phyloP scores from a whole-genome alignment of 2,797 vertebrate genomes.

The Harpagifer antarcticus region DNA sequence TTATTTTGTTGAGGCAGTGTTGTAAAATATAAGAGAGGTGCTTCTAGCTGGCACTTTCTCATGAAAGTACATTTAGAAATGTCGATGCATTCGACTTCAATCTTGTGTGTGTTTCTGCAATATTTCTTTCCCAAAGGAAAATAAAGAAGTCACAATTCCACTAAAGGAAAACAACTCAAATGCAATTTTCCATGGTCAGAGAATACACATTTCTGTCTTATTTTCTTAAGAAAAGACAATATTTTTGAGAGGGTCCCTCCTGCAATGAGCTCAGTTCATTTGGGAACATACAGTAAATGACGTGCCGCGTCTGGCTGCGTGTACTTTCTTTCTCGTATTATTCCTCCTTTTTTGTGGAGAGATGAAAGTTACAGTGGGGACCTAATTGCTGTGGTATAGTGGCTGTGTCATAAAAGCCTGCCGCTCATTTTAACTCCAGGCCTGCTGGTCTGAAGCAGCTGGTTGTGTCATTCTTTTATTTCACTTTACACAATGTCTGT shows the following conservation, averaged over 20 bases:
- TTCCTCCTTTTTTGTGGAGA: slow-evolving; percentile 81
- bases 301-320: slow-evolving; percentile 62
- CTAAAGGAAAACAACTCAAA: neutral
- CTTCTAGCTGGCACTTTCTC: slow-evolving; percentile 35
- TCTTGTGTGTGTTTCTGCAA: neutral
- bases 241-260: slow-evolving; percentile 25
- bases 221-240: slow-evolving; percentile 5
- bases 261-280: slow-evolving; percentile 39
- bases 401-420: slow-evolving; percentile 78
- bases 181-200: neutral
- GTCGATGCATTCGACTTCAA: slow-evolving; percentile 9
- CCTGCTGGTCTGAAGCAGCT: slow-evolving; percentile 71
- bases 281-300: slow-evolving; percentile 31
- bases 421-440: slow-evolving; percentile 78
- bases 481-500: slow-evolving; percentile 79
- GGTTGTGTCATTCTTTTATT: slow-evolving; percentile 80
- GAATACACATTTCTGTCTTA: neutral
- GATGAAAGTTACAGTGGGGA: slow-evolving; percentile 84
- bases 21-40: slow-evolving; percentile 48
- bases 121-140: slow-evolving; percentile 22
- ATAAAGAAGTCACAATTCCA: neutral
- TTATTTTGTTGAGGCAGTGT: slow-evolving; percentile 54
- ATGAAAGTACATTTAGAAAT: slow-evolving; percentile 30
- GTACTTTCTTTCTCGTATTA: slow-evolving; percentile 68
- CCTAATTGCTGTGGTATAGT: slow-evolving; percentile 86